phyloP scores from a whole-genome alignment of 2,113 vertebrate species.

The Peromyscus polionotus region DNA sequence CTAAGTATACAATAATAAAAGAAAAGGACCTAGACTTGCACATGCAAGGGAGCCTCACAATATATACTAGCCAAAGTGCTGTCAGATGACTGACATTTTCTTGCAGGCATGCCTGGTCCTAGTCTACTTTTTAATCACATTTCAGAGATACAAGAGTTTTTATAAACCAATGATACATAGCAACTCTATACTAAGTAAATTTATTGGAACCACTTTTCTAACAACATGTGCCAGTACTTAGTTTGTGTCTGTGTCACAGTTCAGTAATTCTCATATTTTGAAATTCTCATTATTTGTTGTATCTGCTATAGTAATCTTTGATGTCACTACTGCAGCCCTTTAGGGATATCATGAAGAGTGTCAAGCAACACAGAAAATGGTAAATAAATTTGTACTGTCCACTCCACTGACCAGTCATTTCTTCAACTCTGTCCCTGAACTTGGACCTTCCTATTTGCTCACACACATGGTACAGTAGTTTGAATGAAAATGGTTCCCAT shows the following conservation, averaged over 20 bases:
- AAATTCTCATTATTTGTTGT: not conserved
- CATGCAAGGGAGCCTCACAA: not conserved
- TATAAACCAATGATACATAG: not conserved
- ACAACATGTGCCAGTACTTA: not conserved
- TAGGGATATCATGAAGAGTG: not conserved
- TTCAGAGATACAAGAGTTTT: not conserved
- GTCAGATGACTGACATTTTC: not conserved
- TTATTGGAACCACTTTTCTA: not conserved
- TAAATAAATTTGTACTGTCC: not conserved
- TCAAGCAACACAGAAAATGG: not conserved
- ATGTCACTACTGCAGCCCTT: not conserved
- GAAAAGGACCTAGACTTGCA: not conserved
- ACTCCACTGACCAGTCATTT: not conserved
- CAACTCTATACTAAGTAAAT: not conserved
- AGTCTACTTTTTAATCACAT: not conserved
- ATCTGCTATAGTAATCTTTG: not conserved
- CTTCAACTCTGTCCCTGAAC: not conserved
- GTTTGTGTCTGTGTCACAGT: not conserved
- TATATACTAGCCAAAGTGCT: not conserved
- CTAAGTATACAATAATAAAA: not conserved
- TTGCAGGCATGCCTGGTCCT: not conserved
- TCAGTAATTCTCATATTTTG: not conserved
- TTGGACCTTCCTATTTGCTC: not conserved
- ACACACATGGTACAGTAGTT: not conserved
- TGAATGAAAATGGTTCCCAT: not conserved